Percentiles rank a stretch among this genome's conserved stretches.
These are phyloP conservation scores for Oncopeltus fasciatus DNA, from an alignment of 1,140 invertebrate genomes.

Conservation along the genomic window DNA sequence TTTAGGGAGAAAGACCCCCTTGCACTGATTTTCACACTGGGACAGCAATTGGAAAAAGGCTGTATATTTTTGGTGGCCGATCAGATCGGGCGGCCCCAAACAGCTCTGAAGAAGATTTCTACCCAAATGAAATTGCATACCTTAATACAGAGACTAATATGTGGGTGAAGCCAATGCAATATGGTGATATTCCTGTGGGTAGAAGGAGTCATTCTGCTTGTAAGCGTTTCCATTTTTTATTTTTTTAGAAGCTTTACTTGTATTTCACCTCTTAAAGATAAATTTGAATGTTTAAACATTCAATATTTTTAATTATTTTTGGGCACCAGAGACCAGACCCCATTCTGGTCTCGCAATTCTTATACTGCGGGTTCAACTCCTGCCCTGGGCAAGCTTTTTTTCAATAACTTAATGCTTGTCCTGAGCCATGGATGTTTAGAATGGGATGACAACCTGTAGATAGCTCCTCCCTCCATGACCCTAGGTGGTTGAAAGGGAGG, in stretches of 20 bases:
- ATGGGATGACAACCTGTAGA: too few relatives aligned
- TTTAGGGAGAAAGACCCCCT: conserved; percentile 36
- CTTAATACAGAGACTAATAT: conserved; percentile 51
- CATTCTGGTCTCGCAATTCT: too few relatives aligned
- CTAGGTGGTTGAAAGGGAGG: too few relatives aligned
- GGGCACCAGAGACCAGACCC: neutral
- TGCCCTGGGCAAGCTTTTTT: too few relatives aligned
- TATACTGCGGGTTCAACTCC: too few relatives aligned
- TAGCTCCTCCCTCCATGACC: too few relatives aligned
- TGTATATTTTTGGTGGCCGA: conserved; percentile 79
- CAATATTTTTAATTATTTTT: neutral
- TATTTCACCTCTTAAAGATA: neutral
- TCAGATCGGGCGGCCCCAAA: conserved; percentile 48
- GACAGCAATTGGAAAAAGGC: conserved; percentile 49
- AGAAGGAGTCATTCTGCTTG: conserved; percentile 78
- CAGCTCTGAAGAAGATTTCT: conserved; percentile 53
- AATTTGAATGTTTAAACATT: neutral
- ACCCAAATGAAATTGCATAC: conserved; percentile 60
- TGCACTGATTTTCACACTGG: conserved; percentile 80
- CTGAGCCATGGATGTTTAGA: too few relatives aligned
- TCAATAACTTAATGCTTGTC: too few relatives aligned
- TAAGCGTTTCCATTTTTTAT: conserved; percentile 35
- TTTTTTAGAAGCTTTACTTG: neutral
- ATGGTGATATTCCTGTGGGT: conserved; percentile 45
- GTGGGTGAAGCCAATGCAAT: conserved; percentile 47